Evolutionary conservation across 2,888 invertebrate genomes (phyloP).

Genomic region (Cosmia trapezina): DNA sequence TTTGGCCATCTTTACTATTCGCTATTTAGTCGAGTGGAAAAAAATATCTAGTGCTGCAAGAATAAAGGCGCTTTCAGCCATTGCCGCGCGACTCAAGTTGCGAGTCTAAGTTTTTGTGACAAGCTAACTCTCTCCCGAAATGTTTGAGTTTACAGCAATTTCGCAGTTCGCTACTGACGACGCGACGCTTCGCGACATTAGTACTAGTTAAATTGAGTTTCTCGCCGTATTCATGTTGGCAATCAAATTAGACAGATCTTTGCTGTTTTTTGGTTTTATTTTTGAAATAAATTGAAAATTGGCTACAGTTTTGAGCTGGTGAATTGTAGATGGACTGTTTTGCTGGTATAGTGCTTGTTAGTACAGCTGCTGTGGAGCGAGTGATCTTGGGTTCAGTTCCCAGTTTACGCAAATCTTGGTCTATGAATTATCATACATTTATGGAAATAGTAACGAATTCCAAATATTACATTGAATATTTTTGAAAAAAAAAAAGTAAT

Average conservation of each 20-base stretch:
- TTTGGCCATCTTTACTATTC: not conserved
- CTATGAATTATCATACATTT: too few species aligned
- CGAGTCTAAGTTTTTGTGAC: constrained; percentile 83
- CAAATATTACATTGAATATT: too few species aligned
- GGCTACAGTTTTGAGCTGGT: too few species aligned
- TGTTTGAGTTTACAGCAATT: constrained; percentile 80
- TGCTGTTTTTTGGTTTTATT: constrained; percentile 35
- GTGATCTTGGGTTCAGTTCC: not conserved
- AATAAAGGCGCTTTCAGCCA: constrained; percentile 40
- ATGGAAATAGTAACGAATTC: too few species aligned
- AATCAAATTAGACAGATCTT: constrained; percentile 65
- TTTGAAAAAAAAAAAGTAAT: too few species aligned
- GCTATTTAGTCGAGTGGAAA: not conserved
- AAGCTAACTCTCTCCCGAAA: constrained; percentile 79
- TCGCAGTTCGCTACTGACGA: constrained; percentile 70
- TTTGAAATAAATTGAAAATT: constrained; percentile 7
- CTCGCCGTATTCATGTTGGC: constrained; percentile 61
- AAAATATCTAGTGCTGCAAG: constrained; percentile 33
- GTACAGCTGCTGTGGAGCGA: not conserved
- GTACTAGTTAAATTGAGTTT: constrained; percentile 72
- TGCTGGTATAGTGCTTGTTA: not conserved
- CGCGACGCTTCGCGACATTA: constrained; percentile 65
- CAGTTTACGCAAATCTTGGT: not conserved
- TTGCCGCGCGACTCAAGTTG: constrained; percentile 51
- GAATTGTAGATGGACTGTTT: too few species aligned